These are phyloP conservation scores for Dipodomys stephensi DNA, from an alignment of 2,113 vertebrate genomes.

Conservation along the genomic window DNA sequence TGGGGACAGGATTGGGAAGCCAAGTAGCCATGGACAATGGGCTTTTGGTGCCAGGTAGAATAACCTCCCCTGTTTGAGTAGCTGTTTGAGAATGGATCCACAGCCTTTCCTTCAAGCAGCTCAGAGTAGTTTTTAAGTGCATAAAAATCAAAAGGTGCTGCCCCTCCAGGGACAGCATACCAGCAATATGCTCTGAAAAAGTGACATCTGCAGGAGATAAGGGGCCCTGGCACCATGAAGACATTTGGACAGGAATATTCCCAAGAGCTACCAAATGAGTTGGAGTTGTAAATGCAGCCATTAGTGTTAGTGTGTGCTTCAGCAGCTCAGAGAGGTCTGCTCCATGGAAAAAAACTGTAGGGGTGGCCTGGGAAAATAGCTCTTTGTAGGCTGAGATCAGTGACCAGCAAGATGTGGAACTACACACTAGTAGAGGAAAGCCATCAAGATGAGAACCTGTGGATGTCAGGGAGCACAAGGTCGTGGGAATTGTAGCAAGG, in stretches of 20 bases:
- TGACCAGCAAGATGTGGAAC: neutral
- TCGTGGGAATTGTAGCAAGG: neutral
- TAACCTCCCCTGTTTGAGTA: neutral
- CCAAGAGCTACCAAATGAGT: constrained; percentile 3
- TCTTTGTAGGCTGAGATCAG: neutral
- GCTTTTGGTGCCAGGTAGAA: neutral
- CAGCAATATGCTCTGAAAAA: constrained; percentile 54
- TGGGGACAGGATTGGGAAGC: neutral
- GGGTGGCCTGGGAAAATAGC: neutral
- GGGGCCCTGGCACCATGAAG: neutral
- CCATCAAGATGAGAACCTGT: neutral
- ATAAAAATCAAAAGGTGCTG: neutral
- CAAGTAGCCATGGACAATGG: neutral
- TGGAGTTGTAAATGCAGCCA: neutral
- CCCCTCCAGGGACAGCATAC: neutral
- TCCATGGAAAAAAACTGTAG: neutral
- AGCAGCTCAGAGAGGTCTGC: neutral
- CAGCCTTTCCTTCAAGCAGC: neutral
- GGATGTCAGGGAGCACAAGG: neutral
- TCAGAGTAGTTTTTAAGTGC: neutral
- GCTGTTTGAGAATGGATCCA: neutral
- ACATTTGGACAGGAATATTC: neutral
- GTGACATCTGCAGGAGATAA: neutral
- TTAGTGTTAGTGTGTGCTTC: neutral
- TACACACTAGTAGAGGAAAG: neutral